These are phyloP conservation scores for Zoroaster sp. DNA, from an alignment of 53 echinoderm and acorn worm genomes.

Conservation along the genomic window DNA sequence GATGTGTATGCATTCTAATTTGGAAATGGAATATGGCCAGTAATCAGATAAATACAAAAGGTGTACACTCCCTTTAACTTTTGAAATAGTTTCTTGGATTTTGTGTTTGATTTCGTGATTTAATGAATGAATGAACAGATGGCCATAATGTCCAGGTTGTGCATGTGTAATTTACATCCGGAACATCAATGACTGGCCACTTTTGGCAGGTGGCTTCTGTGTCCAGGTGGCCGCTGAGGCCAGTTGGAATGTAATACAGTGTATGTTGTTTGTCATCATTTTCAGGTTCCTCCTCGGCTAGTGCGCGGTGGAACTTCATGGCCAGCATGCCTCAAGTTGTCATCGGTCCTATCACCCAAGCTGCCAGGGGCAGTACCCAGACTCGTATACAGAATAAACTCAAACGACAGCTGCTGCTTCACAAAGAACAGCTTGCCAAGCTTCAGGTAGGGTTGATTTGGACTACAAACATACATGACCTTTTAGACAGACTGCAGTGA, in stretches of 20 bases:
- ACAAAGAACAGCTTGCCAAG: conserved; percentile 83
- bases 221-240: not conserved
- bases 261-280: not conserved
- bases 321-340: conserved; percentile 72
- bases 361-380: conserved; percentile 37
- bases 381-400: conserved; percentile 77
- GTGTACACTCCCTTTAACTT: too few species aligned
- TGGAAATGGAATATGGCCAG: too few species aligned
- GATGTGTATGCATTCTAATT: too few species aligned
- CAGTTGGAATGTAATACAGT: not conserved
- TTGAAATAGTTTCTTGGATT: too few species aligned
- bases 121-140: too few species aligned
- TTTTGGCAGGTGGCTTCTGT: too few species aligned
- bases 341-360: conserved; percentile 16
- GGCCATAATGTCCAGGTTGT: too few species aligned
- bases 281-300: conserved; percentile 14
- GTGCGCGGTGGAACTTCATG: conserved; percentile 89
- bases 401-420: conserved; percentile 87
- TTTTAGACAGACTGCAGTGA: too few species aligned
- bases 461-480: not conserved
- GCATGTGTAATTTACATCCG: too few species aligned
- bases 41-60: too few species aligned
- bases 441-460: conserved; percentile 57
- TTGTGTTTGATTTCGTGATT: too few species aligned
- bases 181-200: too few species aligned